Evolutionary conservation across 2,797 vertebrate genomes (phyloP).

Genomic region (Babyrousa celebensis): DNA sequence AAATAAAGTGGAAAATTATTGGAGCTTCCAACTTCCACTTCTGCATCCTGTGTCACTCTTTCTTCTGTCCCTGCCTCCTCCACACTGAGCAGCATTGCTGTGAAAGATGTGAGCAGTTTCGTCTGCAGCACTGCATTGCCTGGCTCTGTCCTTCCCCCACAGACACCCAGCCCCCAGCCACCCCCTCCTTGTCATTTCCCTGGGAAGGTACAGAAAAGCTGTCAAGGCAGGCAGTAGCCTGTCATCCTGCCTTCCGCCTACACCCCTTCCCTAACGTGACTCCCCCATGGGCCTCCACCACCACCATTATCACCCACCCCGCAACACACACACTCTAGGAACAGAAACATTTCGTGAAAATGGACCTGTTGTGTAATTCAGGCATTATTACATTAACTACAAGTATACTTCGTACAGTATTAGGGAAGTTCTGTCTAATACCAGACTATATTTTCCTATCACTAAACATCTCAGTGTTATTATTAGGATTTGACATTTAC

Average conservation of each 20-base stretch:
- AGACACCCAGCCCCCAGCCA: conserved; percentile 50
- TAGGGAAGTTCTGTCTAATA: conserved; percentile 48
- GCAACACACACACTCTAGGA: conserved; percentile 26
- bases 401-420: conserved; percentile 25
- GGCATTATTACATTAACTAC: conserved; percentile 49
- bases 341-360: conserved; percentile 78
- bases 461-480: conserved; percentile 27
- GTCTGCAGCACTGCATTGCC: background rate
- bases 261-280: conserved; percentile 66
- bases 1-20: conserved; percentile 34
- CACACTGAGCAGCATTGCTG: conserved; percentile 22
- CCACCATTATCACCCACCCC: background rate
- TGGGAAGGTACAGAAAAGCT: conserved; percentile 74
- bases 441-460: conserved; percentile 18
- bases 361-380: conserved; percentile 73
- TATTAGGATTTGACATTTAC: conserved; percentile 73
- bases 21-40: conserved; percentile 7
- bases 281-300: conserved; percentile 36
- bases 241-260: conserved; percentile 79
- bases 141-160: conserved; percentile 61
- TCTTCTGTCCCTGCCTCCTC: conserved; percentile 53
- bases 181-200: conserved; percentile 82
- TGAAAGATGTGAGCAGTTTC: conserved; percentile 38
- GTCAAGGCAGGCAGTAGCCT: conserved; percentile 79
- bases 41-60: conserved; percentile 35